Evolutionary conservation across 2,888 invertebrate species (phyloP), one percentile per base, ranked within the genome.

Genomic region (Agrotis clavis): DNA sequence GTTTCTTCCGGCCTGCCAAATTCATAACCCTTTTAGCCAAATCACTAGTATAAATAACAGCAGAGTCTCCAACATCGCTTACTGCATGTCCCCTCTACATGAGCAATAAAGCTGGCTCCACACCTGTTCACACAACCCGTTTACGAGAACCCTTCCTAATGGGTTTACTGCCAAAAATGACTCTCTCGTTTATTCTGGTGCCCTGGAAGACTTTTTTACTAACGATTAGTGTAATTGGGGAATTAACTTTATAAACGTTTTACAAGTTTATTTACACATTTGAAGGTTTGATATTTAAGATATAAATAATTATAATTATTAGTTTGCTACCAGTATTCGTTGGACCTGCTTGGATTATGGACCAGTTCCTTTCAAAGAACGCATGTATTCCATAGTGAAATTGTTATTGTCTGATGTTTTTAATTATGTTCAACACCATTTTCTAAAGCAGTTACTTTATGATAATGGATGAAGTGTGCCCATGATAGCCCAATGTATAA

Each of bases 121-220:
- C 89, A 88, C 88, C 88, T 88, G 88, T 85, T 86, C 87, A 89
- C 84, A 88, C 87, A 88, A 67, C 77, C 75, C 80, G 73, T 78
- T 82, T 76, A 77, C 79, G 63, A 65, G 81, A 88, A 89, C 90
- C 92, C 90, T 90, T 91, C 84, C 86, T 91, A 90, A 92, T 92
- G 89, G 91, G 87, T 91, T 91, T 89, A 90, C 83, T 86, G 87
- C 86, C 88, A 88, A 91, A 90, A 91, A 83, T 82, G 79, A 79
- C 56, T 82, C 60, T 81, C 79, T 66, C 67, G 72, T 82, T 75
- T 88, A 88, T 86, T 81, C 86, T 86, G 87, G 82, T 77, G 77
- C 81, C 67, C 76, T 81, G 81, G 86, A 85, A 86, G 80, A 83
- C 70, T 87, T 89, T 89, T 88, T 88, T 86, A 75, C 79, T 81